Evolutionary conservation across 2,797 vertebrate genomes (phyloP).

Genomic region (Moxostoma hubbsi): DNA sequence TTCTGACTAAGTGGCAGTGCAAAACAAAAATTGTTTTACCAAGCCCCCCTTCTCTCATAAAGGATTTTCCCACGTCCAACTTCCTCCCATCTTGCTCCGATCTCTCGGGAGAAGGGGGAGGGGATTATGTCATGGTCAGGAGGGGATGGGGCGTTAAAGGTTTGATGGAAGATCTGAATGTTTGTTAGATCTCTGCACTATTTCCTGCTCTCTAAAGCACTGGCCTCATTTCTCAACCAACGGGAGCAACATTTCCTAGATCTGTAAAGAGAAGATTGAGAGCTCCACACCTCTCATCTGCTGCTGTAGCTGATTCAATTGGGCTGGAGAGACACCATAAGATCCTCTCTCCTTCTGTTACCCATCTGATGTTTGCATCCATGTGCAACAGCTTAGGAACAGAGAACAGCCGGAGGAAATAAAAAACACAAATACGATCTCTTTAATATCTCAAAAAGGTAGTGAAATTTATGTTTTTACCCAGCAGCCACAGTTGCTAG

Average conservation of each 20-base stretch:
- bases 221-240: conserved; percentile 55
- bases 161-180: conserved; percentile 29
- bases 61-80: conserved; percentile 40
- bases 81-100: conserved; percentile 18
- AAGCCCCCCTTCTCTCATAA: conserved; percentile 23
- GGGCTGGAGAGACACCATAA: not conserved
- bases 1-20: conserved; percentile 11
- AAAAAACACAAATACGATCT: not conserved
- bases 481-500: no score
- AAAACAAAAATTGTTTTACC: conserved; percentile 19
- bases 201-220: conserved; percentile 51
- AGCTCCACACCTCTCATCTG: conserved; percentile 31
- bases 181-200: conserved; percentile 51
- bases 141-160: conserved; percentile 18
- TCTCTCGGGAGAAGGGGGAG: conserved; percentile 1
- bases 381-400: conserved; percentile 45
- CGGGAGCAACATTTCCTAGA: conserved; percentile 21
- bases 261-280: conserved; percentile 6
- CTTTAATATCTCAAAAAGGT: not conserved
- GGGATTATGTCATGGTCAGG: conserved; percentile 50
- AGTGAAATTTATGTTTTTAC: no score
- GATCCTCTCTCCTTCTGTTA: conserved; percentile 2
- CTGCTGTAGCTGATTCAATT: conserved; percentile 21
- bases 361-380: conserved; percentile 8
- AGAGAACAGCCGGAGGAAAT: not conserved